A percentile compares a stretch with the other conserved stretches of the same genome.
Evolutionary conservation across 2,888 invertebrate species (phyloP).

Genomic region (Tetranychus piercei): DNA sequence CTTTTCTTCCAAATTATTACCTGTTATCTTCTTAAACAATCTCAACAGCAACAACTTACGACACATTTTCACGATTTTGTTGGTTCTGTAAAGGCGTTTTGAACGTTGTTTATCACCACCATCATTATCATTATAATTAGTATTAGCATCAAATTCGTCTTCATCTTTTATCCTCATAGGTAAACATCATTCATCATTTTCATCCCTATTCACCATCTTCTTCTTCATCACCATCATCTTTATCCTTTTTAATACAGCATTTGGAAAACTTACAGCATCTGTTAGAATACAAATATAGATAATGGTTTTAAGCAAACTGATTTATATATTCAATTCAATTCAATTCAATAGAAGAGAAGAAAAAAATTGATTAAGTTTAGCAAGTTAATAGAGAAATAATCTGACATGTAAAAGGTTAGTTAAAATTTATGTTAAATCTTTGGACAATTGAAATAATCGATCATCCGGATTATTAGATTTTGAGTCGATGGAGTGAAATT

Average conservation of each 20-base stretch:
- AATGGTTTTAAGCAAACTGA: no score
- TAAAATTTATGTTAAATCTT: not conserved
- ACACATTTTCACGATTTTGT: not conserved
- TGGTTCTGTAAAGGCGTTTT: not conserved
- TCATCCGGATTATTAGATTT: not conserved
- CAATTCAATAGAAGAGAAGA: no score
- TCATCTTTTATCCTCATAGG: not conserved
- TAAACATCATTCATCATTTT: not conserved
- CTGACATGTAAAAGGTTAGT: no score
- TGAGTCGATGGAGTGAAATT: not conserved
- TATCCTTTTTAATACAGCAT: no score
- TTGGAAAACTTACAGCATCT: no score
- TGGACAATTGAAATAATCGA: not conserved
- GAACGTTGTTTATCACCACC: not conserved
- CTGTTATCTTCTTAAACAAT: not conserved
- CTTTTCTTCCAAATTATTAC: not conserved
- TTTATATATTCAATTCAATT: no score
- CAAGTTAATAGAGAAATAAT: no score
- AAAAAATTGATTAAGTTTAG: no score
- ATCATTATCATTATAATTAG: not conserved
- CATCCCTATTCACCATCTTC: not conserved
- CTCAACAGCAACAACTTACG: not conserved
- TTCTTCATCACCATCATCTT: no score
- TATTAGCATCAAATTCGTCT: not conserved
- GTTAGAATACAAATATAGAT: no score